Percentiles rank a stretch among this genome's conserved stretches.
These are phyloP conservation scores for Anastrepha obliqua DNA, from an alignment of 1,140 invertebrate genomes.

Conservation along the genomic window DNA sequence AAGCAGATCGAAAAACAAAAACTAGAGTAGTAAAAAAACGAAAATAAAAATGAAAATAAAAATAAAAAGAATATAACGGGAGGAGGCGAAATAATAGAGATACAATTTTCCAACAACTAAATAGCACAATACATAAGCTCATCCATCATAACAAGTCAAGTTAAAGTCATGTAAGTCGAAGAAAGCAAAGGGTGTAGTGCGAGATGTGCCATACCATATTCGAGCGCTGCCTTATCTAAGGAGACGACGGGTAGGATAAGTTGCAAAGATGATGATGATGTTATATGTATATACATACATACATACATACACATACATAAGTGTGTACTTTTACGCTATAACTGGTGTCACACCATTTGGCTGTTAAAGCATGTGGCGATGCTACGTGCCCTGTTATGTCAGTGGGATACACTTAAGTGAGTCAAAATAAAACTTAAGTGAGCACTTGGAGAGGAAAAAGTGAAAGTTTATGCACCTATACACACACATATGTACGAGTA, in stretches of 20 bases:
- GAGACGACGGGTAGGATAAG: neutral
- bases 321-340: no score
- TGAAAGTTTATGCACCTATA: conserved; percentile 49
- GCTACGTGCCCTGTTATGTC: conserved; percentile 45
- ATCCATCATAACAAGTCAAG: conserved; percentile 39
- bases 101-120: neutral
- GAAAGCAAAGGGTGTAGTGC: neutral
- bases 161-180: neutral
- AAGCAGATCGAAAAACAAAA: neutral
- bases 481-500: neutral
- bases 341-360: conserved; percentile 37
- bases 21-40: neutral
- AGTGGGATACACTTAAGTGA: conserved; percentile 45
- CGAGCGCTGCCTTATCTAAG: neutral
- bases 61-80: neutral
- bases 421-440: conserved; percentile 51
- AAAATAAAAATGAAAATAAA: neutral
- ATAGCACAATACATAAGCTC: neutral
- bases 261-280: neutral
- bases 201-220: neutral
- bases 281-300: neutral
- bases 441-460: conserved; percentile 33
- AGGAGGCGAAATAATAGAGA: conserved; percentile 12
- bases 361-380: conserved; percentile 33
- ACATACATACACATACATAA: neutral